Evolutionary conservation across 2,113 vertebrate species (phyloP).

Genomic region (Lanius collurio): DNA sequence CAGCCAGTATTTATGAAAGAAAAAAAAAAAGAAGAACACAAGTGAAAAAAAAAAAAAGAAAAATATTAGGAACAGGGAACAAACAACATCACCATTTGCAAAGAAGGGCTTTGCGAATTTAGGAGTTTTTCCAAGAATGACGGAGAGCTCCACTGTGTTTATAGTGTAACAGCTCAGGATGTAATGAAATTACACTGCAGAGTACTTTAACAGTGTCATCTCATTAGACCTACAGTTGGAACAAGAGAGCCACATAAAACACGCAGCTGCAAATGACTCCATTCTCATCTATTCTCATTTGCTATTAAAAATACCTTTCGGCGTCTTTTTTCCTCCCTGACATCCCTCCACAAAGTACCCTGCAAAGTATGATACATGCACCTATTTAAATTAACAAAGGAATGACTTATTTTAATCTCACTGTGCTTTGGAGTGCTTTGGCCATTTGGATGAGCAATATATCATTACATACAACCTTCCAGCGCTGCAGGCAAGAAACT

Average conservation of each 20-base stretch:
- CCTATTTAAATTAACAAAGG: constrained; percentile 99
- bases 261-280: constrained; percentile 86
- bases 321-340: constrained; percentile 87
- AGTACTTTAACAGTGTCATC: constrained; percentile 82
- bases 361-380: constrained; percentile 97
- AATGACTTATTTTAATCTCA: constrained; percentile 94
- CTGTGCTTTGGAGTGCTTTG: constrained; percentile 88
- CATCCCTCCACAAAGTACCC: constrained; percentile 87
- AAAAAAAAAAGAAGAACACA: not conserved
- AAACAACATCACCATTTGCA: constrained; percentile 60
- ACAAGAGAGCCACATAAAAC: constrained; percentile 81
- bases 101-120: constrained; percentile 75
- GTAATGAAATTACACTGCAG: constrained; percentile 84
- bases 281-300: constrained; percentile 88
- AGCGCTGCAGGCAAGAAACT: constrained; percentile 85
- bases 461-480: constrained; percentile 92
- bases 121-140: constrained; percentile 78
- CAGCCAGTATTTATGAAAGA: not conserved
- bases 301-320: constrained; percentile 97
- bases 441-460: constrained; percentile 92
- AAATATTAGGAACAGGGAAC: not conserved
- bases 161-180: constrained; percentile 80
- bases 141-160: constrained; percentile 79
- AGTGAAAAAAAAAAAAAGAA: not conserved
- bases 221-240: constrained; percentile 84